Base-by-base conservation (phyloP, 2,888 invertebrate genomes). In the Eurytoma californica region DNA sequence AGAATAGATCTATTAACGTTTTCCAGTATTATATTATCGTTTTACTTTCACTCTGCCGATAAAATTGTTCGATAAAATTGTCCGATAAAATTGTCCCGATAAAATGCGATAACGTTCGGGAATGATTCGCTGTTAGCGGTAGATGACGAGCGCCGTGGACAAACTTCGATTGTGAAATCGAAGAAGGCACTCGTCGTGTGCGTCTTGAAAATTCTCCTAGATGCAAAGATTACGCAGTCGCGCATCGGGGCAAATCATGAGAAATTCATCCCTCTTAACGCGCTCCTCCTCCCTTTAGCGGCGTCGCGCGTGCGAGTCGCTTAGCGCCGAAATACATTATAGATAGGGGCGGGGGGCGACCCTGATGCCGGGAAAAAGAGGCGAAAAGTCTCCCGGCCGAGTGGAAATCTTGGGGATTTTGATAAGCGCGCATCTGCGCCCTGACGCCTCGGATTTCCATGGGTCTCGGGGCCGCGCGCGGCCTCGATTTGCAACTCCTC, bases 351-450 rank as follows among this genome's bases (percentile, higher is more conserved):
- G n/a, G 14, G 4, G 3, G 24, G 74, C 24, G 51, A 67, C 68
- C 63, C 51, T 55, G 61, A 53, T 68, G 60, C 60, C 28, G 65
- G 39, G n/a, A 53, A 75, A 68, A 74, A 20, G 20, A 55, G 53
- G 49, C 9, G 65, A 65, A 65, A 60, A 60, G 49, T 20, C 16
- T 70, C 65, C 53, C 30, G 28, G 51, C 14, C 18, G 28, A 66
- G 72, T 72, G 67, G 53, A 66, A 81, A 68, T 76, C 28, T 66
- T 24, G 4, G 30, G 76, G 76, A 69, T 81, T 79, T 81, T 73
- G 72, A 81, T 81, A 79, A 81, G 79, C 1, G 55, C 53, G 28
- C 20, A 57, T 58, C n/a, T 60, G n/a, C n/a, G 9, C 20, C 73
- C 28, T 66, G 30, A 30, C 30, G 30, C n/a, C 4, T 65, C 49